phyloP scores from a whole-genome alignment of 2,888 invertebrate species.

The Lasioglossum figueresi region DNA sequence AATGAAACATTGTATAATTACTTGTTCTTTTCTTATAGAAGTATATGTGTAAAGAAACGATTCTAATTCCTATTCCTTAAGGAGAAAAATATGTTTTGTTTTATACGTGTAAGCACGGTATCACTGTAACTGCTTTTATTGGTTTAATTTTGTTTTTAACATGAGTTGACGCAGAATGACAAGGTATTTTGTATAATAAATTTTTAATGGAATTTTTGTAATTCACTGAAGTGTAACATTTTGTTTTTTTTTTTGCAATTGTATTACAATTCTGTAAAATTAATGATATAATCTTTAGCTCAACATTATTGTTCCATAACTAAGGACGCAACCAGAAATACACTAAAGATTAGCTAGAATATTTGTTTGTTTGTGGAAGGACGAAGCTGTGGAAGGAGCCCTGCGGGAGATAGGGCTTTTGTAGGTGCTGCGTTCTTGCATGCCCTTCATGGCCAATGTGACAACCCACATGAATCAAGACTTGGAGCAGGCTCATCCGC shows the following conservation, averaged over 20 bases:
- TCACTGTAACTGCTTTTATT: conserved; percentile 6
- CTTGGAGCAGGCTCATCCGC: conserved; percentile 74
- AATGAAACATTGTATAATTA: not conserved
- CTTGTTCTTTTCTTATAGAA: conserved; percentile 4
- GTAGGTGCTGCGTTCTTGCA: conserved; percentile 84
- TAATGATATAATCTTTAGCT: conserved; percentile 40
- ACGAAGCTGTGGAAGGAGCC: conserved; percentile 97
- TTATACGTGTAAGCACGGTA: conserved; percentile 3
- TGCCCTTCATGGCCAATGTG: conserved; percentile 75
- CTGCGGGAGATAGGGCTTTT: conserved; percentile 97
- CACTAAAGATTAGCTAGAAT: conserved; percentile 78
- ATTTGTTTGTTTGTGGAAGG: conserved; percentile 87
- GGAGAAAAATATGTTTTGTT: not conserved
- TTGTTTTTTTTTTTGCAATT: not conserved
- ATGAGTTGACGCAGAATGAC: conserved; percentile 8
- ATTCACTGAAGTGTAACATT: not conserved
- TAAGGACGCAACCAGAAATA: conserved; percentile 55
- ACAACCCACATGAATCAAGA: conserved; percentile 74
- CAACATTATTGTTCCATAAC: conserved; percentile 53
- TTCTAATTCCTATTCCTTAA: not conserved
- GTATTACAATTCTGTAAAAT: conserved; percentile 21
- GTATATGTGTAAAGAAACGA: not conserved
- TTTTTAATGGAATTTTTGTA: conserved; percentile 12
- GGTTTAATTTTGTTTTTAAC: conserved; percentile 21
- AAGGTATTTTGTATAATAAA: conserved; percentile 22